Evolutionary conservation across 2,888 invertebrate species (phyloP).

Genomic region (Ophioninae sp.): DNA sequence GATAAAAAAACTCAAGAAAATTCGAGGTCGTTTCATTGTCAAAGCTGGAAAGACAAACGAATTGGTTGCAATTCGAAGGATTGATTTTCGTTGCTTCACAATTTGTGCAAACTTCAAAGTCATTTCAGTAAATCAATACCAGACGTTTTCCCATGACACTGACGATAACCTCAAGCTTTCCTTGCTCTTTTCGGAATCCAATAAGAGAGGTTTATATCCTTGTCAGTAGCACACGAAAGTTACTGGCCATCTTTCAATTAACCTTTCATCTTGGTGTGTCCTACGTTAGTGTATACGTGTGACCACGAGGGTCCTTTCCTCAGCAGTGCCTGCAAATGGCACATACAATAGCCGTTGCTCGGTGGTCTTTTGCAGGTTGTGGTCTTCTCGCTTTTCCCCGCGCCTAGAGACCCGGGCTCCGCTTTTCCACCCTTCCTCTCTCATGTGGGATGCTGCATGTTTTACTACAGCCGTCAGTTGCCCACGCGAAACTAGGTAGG

Average conservation of each 20-base stretch:
- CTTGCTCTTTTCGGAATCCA: background rate
- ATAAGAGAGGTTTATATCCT: background rate
- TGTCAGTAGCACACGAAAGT: background rate
- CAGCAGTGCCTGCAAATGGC: slow-evolving; percentile 52
- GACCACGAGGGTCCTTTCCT: slow-evolving; percentile 9
- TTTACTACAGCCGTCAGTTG: slow-evolving; percentile 34
- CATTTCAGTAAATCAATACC: background rate
- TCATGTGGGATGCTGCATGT: slow-evolving; percentile 22
- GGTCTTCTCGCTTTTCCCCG: slow-evolving; percentile 39
- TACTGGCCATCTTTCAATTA: slow-evolving; percentile 39
- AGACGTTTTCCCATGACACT: background rate
- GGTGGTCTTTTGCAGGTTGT: slow-evolving; percentile 26
- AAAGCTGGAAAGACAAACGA: no score
- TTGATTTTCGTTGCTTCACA: background rate
- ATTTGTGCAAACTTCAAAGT: no score
- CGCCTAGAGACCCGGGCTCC: slow-evolving; percentile 22
- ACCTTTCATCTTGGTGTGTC: slow-evolving; percentile 35
- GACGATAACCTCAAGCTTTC: background rate
- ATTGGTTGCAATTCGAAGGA: no score
- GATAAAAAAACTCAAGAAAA: no score
- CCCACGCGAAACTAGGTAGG: slow-evolving; percentile 45
- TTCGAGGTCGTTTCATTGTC: no score
- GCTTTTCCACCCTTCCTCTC: slow-evolving; percentile 33
- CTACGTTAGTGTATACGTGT: background rate
- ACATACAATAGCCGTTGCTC: slow-evolving; percentile 34